A percentile compares a stretch with the other conserved stretches of the same genome.
These are phyloP conservation scores for Dicrurus megarhynchus DNA, from an alignment of 2,113 vertebrate species.

Conservation along the genomic window DNA sequence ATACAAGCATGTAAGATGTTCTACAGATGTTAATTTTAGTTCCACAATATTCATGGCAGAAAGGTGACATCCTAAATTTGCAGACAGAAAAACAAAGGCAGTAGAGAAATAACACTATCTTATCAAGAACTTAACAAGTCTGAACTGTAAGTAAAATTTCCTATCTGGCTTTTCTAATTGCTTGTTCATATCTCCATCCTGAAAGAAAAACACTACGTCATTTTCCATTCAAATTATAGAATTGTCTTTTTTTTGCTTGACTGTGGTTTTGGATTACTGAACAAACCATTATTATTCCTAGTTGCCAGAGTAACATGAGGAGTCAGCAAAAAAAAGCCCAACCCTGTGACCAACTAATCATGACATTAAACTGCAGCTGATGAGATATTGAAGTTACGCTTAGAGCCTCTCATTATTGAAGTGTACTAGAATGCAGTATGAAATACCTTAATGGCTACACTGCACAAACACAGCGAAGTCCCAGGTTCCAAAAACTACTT, in stretches of 20 bases:
- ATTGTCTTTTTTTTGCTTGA: neutral
- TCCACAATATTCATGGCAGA: neutral
- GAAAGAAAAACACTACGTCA: neutral
- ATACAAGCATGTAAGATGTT: neutral
- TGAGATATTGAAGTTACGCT: neutral
- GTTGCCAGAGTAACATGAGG: neutral
- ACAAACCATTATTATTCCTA: neutral
- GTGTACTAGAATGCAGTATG: neutral
- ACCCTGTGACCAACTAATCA: neutral
- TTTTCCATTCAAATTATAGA: constrained; percentile 29
- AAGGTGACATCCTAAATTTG: neutral
- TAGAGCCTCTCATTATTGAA: neutral
- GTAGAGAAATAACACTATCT: neutral
- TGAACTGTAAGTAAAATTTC: neutral
- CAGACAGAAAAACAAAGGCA: neutral
- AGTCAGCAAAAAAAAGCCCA: constrained; percentile 3
- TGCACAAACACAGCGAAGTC: neutral
- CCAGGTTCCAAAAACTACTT: neutral
- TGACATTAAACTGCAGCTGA: neutral
- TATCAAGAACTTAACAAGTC: neutral
- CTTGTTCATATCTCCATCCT: neutral
- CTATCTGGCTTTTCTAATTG: neutral
- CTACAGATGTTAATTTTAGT: neutral
- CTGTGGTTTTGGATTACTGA: neutral
- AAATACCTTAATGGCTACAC: neutral